These are phyloP conservation scores for Hydriomena furcata DNA, from an alignment of 2,888 invertebrate species.

Conservation along the genomic window DNA sequence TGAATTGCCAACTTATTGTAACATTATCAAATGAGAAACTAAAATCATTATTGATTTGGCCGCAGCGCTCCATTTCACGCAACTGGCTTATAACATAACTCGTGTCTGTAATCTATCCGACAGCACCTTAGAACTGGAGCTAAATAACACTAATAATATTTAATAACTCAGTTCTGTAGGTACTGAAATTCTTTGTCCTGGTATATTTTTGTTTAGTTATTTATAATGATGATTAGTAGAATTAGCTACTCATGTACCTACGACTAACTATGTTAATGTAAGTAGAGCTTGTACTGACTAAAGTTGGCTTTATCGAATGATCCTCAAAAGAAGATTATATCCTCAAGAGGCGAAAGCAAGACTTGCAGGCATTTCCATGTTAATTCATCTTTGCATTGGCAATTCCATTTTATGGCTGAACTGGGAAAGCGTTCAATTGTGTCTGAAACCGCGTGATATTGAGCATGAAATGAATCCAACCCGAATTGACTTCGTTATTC, in stretches of 20 bases:
- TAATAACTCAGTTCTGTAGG: not conserved
- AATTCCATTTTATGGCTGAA: slow-evolving; percentile 22
- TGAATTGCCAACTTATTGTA: slow-evolving; percentile 25
- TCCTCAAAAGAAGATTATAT: too few species aligned
- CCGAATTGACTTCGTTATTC: slow-evolving; percentile 31
- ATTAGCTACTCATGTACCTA: too few species aligned
- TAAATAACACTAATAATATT: slow-evolving; percentile 18
- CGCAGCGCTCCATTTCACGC: slow-evolving; percentile 33
- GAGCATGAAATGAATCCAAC: slow-evolving; percentile 40
- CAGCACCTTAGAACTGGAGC: slow-evolving; percentile 22
- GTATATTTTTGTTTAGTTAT: too few species aligned
- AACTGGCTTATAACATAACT: slow-evolving; percentile 34
- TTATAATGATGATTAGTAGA: too few species aligned
- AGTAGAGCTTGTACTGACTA: too few species aligned
- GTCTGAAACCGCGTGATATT: slow-evolving; percentile 24
- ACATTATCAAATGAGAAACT: slow-evolving; percentile 31
- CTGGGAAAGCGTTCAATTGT: slow-evolving; percentile 21
- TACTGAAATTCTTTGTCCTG: slow-evolving; percentile 4
- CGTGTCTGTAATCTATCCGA: slow-evolving; percentile 27
- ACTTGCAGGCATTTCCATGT: slow-evolving; percentile 9
- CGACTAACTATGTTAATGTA: too few species aligned
- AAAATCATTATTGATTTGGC: slow-evolving; percentile 27
- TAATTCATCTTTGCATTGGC: slow-evolving; percentile 24
- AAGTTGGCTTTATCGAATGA: too few species aligned
- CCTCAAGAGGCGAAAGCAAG: not conserved